phyloP scores from a whole-genome alignment of 2,113 vertebrate species.

The Hemiscyllium ocellatum region DNA sequence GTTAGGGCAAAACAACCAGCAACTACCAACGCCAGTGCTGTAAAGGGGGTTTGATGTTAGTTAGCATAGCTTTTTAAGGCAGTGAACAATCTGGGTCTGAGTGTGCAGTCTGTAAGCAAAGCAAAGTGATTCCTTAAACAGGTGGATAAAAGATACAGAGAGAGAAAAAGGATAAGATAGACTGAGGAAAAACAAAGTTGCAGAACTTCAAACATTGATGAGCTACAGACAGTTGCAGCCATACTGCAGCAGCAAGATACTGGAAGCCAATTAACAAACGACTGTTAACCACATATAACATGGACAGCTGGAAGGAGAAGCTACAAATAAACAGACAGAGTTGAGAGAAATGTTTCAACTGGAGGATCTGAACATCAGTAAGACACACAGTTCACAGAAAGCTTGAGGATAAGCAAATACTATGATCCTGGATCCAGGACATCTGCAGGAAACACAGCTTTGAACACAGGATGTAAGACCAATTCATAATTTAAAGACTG shows the following conservation, averaged over 20 bases:
- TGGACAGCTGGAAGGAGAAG: slow-evolving; percentile 25
- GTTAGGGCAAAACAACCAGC: background rate
- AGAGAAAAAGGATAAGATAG: background rate
- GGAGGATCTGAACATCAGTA: background rate
- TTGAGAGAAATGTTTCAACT: slow-evolving; percentile 26
- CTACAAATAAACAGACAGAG: slow-evolving; percentile 29
- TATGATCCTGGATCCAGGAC: background rate
- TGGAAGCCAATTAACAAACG: slow-evolving; percentile 10
- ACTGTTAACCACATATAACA: slow-evolving; percentile 17
- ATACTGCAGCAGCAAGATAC: background rate
- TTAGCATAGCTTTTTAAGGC: background rate
- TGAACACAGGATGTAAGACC: background rate
- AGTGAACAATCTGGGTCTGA: slow-evolving; percentile 7
- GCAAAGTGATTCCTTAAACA: background rate
- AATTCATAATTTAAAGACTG: background rate
- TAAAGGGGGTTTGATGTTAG: slow-evolving; percentile 22
- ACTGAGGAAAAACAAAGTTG: slow-evolving; percentile 27
- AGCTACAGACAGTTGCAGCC: slow-evolving; percentile 29
- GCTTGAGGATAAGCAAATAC: slow-evolving; percentile 27
- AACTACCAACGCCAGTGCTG: slow-evolving; percentile 12
- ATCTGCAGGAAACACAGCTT: slow-evolving; percentile 22
- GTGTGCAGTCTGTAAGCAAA: slow-evolving; percentile 29
- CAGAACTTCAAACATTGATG: background rate
- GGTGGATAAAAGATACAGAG: background rate
- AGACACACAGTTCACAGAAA: slow-evolving; percentile 29